Conservation (phyloP, 2,113 vertebrate species). For the Daubentonia madagascariensis region DNA sequence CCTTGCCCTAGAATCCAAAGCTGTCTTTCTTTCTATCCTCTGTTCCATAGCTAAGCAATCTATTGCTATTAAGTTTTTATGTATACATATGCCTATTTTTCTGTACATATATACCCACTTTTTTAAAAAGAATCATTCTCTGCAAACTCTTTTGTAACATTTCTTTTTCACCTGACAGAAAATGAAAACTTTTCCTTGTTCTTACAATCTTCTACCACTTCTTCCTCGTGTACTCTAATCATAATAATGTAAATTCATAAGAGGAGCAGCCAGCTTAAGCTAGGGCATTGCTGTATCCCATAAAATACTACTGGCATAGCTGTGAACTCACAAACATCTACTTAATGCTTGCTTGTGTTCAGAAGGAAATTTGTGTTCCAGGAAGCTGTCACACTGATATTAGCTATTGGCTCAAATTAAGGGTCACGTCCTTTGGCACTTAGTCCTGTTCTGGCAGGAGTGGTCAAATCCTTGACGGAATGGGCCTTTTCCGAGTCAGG, state of each 20-base stretch:
- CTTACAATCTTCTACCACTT: not conserved
- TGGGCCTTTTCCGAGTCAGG: slow-evolving; percentile 53
- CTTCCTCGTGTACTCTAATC: not conserved
- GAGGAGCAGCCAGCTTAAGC: not conserved
- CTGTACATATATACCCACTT: not conserved
- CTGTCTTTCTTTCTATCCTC: not conserved
- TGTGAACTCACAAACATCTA: not conserved
- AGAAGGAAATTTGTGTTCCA: slow-evolving; percentile 38
- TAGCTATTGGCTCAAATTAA: slow-evolving; percentile 30
- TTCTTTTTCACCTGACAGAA: not conserved
- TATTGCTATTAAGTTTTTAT: not conserved
- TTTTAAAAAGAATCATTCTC: not conserved
- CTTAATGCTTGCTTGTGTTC: slow-evolving; percentile 17
- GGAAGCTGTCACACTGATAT: slow-evolving; percentile 11
- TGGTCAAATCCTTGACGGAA: slow-evolving; percentile 41
- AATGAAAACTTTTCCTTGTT: slow-evolving; percentile 8
- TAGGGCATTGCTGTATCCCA: not conserved
- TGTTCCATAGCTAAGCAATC: not conserved
- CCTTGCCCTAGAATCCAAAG: not conserved
- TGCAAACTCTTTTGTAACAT: not conserved
- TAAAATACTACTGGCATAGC: not conserved
- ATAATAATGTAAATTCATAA: slow-evolving; percentile 32
- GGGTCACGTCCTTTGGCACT: slow-evolving; percentile 27
- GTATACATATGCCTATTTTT: not conserved
- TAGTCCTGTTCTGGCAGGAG: not conserved